phyloP scores from a whole-genome alignment of 2,797 vertebrate species.

The Scolopax rusticola region DNA sequence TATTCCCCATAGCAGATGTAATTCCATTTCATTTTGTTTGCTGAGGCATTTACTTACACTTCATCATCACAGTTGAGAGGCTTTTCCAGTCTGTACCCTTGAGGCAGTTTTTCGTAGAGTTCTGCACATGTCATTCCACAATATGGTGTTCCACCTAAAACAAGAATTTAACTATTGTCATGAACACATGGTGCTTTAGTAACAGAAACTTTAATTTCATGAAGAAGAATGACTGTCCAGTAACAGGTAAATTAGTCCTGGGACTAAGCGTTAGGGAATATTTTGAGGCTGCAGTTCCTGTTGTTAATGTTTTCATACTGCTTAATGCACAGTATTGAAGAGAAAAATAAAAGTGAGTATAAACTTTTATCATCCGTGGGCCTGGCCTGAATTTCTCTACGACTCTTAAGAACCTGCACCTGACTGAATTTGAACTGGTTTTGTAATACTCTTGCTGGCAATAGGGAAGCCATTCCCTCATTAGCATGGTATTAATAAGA shows the following conservation, averaged over 20 bases:
- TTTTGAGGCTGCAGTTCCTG: neutral
- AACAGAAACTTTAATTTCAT: neutral
- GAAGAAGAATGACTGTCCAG: neutral
- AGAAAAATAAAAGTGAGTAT: neutral
- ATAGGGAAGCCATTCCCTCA: neutral
- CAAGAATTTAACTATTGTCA: neutral
- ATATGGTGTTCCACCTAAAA: slow-evolving; percentile 88
- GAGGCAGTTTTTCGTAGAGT: slow-evolving; percentile 89
- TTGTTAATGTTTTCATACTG: neutral
- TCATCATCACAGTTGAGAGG: slow-evolving; percentile 91
- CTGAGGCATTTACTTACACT: slow-evolving; percentile 82
- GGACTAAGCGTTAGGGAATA: neutral
- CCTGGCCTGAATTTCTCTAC: neutral
- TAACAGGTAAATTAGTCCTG: neutral
- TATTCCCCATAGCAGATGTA: neutral
- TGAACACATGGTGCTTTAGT: neutral
- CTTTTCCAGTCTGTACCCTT: slow-evolving; percentile 89
- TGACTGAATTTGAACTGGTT: neutral
- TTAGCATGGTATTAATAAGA: neutral
- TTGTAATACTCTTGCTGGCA: neutral
- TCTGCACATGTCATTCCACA: slow-evolving; percentile 91
- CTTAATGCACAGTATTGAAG: neutral
- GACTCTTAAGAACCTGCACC: neutral
- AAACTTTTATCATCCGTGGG: neutral
- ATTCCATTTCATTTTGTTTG: neutral